Percentiles rank a stretch among this genome's conserved stretches.
Evolutionary conservation across 2,888 invertebrate genomes (phyloP).

Genomic region (Nephrotoma flavescens): DNA sequence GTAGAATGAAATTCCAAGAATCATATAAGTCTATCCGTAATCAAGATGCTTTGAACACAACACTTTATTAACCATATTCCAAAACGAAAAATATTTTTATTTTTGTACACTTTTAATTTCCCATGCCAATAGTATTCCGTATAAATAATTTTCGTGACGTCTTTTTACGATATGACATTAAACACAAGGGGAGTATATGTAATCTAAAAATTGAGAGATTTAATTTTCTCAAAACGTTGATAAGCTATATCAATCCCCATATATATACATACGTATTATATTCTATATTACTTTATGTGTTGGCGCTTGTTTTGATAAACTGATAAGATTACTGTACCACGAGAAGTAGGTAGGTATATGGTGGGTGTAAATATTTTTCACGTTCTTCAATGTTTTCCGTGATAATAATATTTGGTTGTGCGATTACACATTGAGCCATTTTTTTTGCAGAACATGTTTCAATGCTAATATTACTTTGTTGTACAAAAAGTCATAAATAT

Average conservation of each 20-base stretch:
- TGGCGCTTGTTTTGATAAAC: not conserved
- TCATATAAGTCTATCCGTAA: no score
- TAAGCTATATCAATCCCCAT: not conserved
- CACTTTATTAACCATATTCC: no score
- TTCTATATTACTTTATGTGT: not conserved
- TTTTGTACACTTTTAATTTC: no score
- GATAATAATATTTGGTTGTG: not conserved
- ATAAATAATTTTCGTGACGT: no score
- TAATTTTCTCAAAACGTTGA: not conserved
- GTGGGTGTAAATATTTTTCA: not conserved
- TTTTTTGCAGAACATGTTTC: not conserved
- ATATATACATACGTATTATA: no score
- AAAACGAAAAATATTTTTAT: no score
- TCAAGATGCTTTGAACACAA: no score
- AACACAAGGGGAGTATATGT: not conserved
- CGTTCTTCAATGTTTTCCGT: not conserved
- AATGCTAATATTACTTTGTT: not conserved
- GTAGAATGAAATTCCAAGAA: no score
- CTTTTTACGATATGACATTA: not conserved
- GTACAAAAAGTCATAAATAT: no score
- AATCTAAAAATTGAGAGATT: not conserved
- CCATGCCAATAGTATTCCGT: no score
- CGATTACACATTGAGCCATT: not conserved
- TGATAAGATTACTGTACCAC: not conserved
- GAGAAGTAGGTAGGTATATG: not conserved